phyloP scores from a whole-genome alignment of 2,113 vertebrate genomes.

The Otocyon megalotis region DNA sequence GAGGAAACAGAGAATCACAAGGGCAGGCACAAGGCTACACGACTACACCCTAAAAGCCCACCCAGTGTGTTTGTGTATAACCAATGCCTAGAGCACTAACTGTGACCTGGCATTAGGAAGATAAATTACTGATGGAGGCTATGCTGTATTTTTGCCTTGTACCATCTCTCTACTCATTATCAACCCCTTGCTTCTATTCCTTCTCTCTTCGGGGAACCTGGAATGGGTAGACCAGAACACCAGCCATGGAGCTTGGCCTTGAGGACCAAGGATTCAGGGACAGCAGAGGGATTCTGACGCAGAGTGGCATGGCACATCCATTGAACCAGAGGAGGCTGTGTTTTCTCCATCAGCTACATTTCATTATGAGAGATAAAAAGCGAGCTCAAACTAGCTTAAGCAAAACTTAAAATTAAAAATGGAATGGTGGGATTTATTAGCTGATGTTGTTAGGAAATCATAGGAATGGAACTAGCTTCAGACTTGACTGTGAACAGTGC shows the following conservation, averaged over 20 bases:
- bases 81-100: background rate
- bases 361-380: background rate
- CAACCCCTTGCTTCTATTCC: background rate
- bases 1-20: background rate
- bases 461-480: background rate
- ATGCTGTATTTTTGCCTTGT: fast-evolving
- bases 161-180: background rate
- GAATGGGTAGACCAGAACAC: background rate
- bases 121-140: background rate
- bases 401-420: background rate
- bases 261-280: background rate
- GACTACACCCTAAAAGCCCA: fast-evolving
- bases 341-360: background rate
- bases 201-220: background rate
- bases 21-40: background rate
- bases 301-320: no score
- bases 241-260: background rate
- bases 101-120: background rate
- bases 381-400: slow-evolving; percentile 15
- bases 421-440: background rate
- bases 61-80: no score
- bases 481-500: background rate
- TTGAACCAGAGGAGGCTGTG: background rate
- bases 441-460: background rate
- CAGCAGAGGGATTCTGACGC: background rate